Evolutionary conservation across 1,140 invertebrate genomes (phyloP).

Genomic region (Helicoverpa zea): DNA sequence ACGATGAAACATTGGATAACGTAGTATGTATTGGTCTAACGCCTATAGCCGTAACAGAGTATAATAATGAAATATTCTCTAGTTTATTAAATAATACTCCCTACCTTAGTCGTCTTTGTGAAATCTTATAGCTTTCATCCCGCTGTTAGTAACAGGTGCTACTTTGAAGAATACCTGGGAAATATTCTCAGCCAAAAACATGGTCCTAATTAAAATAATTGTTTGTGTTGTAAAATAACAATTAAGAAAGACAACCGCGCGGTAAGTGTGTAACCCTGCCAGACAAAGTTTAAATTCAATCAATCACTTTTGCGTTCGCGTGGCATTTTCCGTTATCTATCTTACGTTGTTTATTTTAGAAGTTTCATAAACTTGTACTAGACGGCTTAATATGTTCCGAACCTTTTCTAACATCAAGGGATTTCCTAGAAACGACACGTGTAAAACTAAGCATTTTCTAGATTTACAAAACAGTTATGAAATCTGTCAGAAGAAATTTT

Average conservation of each 20-base stretch:
- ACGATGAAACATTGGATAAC: too few species aligned
- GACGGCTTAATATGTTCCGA: not conserved
- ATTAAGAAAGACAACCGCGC: slow-evolving; percentile 12
- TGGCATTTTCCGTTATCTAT: slow-evolving; percentile 28
- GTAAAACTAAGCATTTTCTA: too few species aligned
- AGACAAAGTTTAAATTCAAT: slow-evolving; percentile 37
- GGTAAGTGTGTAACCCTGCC: slow-evolving; percentile 14
- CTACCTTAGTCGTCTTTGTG: not conserved
- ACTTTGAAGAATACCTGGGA: not conserved
- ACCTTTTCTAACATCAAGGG: too few species aligned
- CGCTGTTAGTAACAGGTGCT: not conserved
- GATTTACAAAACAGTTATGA: too few species aligned
- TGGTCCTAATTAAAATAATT: slow-evolving; percentile 1
- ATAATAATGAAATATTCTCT: too few species aligned
- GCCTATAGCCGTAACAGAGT: too few species aligned
- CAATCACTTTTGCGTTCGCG: slow-evolving; percentile 34
- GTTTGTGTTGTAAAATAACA: slow-evolving; percentile 12
- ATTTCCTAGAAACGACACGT: too few species aligned
- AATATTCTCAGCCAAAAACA: not conserved
- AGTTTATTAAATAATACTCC: not conserved
- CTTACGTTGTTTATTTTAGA: slow-evolving; percentile 20
- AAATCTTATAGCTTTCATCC: not conserved
- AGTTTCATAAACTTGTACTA: slow-evolving; percentile 16
- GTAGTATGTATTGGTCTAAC: too few species aligned
- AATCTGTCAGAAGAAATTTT: too few species aligned